A percentile compares a stretch with the other conserved stretches of the same genome.
phyloP scores from a whole-genome alignment of 2,888 invertebrate species.

The Perithous albicinctus region DNA sequence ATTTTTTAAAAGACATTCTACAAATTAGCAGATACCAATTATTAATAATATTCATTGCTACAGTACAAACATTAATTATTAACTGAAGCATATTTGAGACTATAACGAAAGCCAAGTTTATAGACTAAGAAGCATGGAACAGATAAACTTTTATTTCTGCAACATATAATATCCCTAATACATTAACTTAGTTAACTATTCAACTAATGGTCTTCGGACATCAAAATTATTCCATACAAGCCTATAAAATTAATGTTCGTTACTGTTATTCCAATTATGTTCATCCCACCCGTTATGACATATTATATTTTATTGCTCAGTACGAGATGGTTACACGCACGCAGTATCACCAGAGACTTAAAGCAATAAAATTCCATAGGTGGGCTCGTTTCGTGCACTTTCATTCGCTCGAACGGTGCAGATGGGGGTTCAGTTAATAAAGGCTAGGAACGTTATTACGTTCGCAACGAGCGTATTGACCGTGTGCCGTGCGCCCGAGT shows the following conservation, averaged over 20 bases:
- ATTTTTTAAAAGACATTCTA: no score
- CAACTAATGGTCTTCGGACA: background rate
- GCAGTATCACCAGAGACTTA: background rate
- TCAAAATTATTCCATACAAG: background rate
- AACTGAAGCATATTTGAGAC: no score
- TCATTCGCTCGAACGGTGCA: constrained; percentile 52
- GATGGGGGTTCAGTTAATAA: constrained; percentile 67
- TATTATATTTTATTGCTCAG: background rate
- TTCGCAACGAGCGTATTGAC: constrained; percentile 64
- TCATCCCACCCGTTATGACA: background rate
- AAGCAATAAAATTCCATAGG: constrained; percentile 2
- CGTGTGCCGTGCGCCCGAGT: constrained; percentile 55
- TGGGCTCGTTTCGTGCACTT: constrained; percentile 16
- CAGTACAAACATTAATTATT: no score
- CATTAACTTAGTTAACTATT: background rate
- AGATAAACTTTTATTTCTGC: background rate
- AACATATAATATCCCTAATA: background rate
- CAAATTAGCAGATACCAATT: no score
- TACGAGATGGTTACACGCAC: background rate
- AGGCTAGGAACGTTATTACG: constrained; percentile 65
- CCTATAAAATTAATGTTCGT: no score
- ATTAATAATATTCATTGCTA: no score
- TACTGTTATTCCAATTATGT: background rate
- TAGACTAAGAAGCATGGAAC: no score
- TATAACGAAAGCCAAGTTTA: no score